Evolutionary conservation across 2,797 vertebrate species (phyloP), one percentile per base, ranked within the genome.

Genomic region (Semaprochilodus insignis): DNA sequence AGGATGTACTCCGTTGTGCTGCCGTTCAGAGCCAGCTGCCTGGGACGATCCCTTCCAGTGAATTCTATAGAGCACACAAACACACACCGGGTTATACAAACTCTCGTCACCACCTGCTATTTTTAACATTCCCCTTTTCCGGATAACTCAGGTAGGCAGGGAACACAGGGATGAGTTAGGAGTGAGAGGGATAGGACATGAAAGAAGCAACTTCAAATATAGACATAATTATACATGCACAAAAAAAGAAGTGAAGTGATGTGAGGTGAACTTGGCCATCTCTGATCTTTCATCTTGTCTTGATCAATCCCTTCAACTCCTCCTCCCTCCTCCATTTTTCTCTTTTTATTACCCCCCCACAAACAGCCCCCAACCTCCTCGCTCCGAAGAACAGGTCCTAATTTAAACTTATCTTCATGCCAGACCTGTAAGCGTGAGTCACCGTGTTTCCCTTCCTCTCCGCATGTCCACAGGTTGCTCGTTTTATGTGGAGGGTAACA

Each of bases 21-120:
- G 86, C 87, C 89, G 60, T 96, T 95, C 80, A 97, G 90, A 71
- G 95, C 93, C 90, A 97, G 65, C 87, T 98, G 97, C 16, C 90
- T 92, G 51, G 95, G 95, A 23, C 95, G 95, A 85, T 97, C 96
- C 76, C 92, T 93, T 27, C 94, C 95, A 2, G 87, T 63, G 88
- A 96, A 98, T 83, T 97, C 96, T 97, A 87, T 10, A n/a, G 69
- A 14, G 14, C 21, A 77, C 7, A 83, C 40, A 44, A 44, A 44
- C 59, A 52, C 55, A 60, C n/a, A 59, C 14, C 13, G 21, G 48
- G 44, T 63, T 63, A 67, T 51, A 25, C 5, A 67, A 23, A 60
- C n/a, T 2, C 31, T 36, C 31, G 31, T 34, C 40, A 69, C 34
- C 66, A 19, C 66, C 62, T 40, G 21, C 67, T 44, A 48, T 66